These are phyloP conservation scores for Norana najaformis DNA, from an alignment of 2,888 invertebrate species.

Conservation along the genomic window DNA sequence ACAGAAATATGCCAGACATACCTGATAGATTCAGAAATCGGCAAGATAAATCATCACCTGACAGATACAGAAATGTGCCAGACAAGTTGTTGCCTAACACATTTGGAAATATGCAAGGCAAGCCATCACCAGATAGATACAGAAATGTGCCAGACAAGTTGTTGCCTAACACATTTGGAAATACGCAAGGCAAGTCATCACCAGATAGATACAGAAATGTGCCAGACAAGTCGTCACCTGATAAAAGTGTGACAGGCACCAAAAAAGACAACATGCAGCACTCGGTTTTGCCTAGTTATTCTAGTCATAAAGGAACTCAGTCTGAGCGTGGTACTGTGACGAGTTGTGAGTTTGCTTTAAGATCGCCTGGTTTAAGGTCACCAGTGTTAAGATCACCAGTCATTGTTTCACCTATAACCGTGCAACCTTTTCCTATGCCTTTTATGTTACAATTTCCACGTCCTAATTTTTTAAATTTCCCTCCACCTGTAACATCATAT, in stretches of 20 bases:
- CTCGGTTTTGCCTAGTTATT: neutral
- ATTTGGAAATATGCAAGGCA: neutral
- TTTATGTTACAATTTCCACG: neutral
- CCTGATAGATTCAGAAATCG: neutral
- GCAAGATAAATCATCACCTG: neutral
- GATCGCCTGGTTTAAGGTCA: neutral
- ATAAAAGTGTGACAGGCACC: neutral
- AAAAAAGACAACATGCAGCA: neutral
- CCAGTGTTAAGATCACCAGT: neutral
- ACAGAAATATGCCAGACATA: neutral
- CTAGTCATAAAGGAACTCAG: neutral
- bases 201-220: no score
- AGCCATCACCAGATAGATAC: neutral
- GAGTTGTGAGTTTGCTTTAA: no score
- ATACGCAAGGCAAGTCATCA: neutral
- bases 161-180: neutral
- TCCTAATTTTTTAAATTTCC: neutral
- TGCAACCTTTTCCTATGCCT: neutral
- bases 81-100: neutral
- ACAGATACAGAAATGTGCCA: neutral
- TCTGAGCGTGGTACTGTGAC: neutral
- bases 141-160: neutral
- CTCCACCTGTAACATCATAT: neutral
- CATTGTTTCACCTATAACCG: neutral
- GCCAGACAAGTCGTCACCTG: neutral